Conservation (phyloP, 2,888 invertebrate species). For the Hermaeophaga mercurialis region DNA sequence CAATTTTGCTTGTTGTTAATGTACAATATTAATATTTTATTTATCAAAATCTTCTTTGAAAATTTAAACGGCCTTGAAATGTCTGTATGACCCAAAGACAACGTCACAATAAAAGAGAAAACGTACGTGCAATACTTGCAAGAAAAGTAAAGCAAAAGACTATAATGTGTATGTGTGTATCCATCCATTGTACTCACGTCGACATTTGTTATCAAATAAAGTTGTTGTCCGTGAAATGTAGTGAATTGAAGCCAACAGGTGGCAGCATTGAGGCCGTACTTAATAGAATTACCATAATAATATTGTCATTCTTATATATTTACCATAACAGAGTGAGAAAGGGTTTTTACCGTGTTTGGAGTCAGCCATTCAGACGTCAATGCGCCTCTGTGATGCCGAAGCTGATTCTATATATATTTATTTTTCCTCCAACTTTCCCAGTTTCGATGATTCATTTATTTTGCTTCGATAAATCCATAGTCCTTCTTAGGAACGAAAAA, state of each 20-base stretch:
- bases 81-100: not conserved
- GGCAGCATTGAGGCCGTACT: slow-evolving; percentile 57
- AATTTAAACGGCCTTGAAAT: not conserved
- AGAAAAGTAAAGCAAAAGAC: not conserved
- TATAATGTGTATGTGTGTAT: not conserved
- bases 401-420: too few species aligned
- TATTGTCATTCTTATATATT: slow-evolving; percentile 59
- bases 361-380: slow-evolving; percentile 9
- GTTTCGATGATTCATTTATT: too few species aligned
- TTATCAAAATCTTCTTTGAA: too few species aligned
- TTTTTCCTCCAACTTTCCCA: too few species aligned
- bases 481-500: too few species aligned
- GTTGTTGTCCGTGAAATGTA: slow-evolving; percentile 57
- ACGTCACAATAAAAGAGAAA: not conserved
- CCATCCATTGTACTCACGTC: slow-evolving; percentile 34
- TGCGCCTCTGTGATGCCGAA: too few species aligned
- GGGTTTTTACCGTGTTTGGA: slow-evolving; percentile 31
- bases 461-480: too few species aligned
- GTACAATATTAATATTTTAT: too few species aligned
- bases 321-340: slow-evolving; percentile 52
- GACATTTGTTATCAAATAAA: slow-evolving; percentile 58
- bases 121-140: not conserved
- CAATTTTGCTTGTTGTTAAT: too few species aligned
- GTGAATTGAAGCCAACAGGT: slow-evolving; percentile 57
- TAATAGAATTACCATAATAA: slow-evolving; percentile 60